Evolutionary conservation across 1,140 invertebrate species (phyloP).

Genomic region (Bilobella aurantiaca): DNA sequence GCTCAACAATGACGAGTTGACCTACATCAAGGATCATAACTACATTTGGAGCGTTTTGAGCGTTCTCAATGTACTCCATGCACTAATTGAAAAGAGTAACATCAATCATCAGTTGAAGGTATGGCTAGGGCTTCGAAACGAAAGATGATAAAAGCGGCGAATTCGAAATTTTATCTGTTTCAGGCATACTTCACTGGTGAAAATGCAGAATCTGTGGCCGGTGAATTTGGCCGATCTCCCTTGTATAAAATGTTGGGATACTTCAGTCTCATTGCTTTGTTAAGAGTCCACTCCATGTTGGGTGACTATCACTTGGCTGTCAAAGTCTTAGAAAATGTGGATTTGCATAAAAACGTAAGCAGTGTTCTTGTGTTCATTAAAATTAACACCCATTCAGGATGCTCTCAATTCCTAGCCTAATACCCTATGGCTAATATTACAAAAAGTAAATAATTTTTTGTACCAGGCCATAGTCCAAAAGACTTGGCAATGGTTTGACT

Average conservation of each 20-base stretch:
- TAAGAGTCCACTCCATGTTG: slow-evolving; percentile 88
- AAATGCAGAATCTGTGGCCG: slow-evolving; percentile 90
- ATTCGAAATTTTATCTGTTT: slow-evolving; percentile 17
- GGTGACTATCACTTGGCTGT: slow-evolving; percentile 99
- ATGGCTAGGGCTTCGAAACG: no score
- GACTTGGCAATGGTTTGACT: no score
- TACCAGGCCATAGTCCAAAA: no score
- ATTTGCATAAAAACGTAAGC: slow-evolving; percentile 81
- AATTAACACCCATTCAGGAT: no score
- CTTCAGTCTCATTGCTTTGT: slow-evolving; percentile 88
- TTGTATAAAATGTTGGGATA: slow-evolving; percentile 99
- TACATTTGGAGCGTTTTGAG: slow-evolving; percentile 98
- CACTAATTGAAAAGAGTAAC: slow-evolving; percentile 94
- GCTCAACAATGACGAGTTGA: slow-evolving; percentile 59
- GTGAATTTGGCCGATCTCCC: slow-evolving; percentile 89
- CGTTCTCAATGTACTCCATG: slow-evolving; percentile 95
- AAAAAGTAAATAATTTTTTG: no score
- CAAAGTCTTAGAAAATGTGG: slow-evolving; percentile 92
- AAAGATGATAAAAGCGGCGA: no score
- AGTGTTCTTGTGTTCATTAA: no score
- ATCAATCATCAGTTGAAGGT: slow-evolving; percentile 95
- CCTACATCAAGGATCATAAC: slow-evolving; percentile 59
- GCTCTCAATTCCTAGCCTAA: no score
- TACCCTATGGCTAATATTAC: no score
- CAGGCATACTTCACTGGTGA: slow-evolving; percentile 66